Percentiles rank a stretch among this genome's conserved stretches.
These are phyloP conservation scores for Hydrozoanthus tunicans DNA, from an alignment of 64 coral and sea anemone genomes.

Conservation along the genomic window DNA sequence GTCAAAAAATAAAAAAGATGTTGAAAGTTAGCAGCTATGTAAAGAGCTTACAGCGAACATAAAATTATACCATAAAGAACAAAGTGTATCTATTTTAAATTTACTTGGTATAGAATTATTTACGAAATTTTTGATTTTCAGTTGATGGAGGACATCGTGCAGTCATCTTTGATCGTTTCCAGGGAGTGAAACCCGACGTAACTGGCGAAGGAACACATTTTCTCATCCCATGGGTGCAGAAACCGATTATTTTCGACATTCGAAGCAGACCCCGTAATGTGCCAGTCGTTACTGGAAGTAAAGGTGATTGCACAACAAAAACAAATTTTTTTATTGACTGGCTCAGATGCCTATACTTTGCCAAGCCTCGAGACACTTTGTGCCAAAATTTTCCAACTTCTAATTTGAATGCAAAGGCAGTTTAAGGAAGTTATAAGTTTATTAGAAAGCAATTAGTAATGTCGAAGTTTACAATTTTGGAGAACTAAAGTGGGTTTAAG, in stretches of 20 bases:
- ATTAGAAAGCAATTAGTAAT: too few relatives aligned
- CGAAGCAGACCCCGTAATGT: slow-evolving; percentile 97
- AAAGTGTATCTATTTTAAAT: too few relatives aligned
- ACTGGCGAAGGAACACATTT: slow-evolving; percentile 98
- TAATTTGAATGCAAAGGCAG: too few relatives aligned
- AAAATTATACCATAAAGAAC: too few relatives aligned
- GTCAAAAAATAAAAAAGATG: neutral
- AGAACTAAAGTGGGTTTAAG: too few relatives aligned
- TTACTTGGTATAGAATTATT: neutral
- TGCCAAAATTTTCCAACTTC: too few relatives aligned
- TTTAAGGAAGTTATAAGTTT: too few relatives aligned
- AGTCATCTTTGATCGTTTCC: slow-evolving; percentile 99
- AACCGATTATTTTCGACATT: slow-evolving; percentile 98
- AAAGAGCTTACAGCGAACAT: too few relatives aligned
- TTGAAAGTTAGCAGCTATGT: neutral
- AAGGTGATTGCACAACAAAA: slow-evolving; percentile 59
- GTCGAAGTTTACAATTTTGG: too few relatives aligned
- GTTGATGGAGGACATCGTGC: slow-evolving; percentile 98
- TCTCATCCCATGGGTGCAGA: slow-evolving; percentile 97
- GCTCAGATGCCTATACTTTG: neutral
- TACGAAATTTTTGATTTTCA: slow-evolving; percentile 35
- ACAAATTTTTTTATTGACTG: neutral
- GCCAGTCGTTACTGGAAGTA: slow-evolving; percentile 95
- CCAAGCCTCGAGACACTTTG: too few relatives aligned
- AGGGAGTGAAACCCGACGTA: slow-evolving; percentile 94